phyloP scores from a whole-genome alignment of 2,113 vertebrate genomes.

The Megalops atlanticus region DNA sequence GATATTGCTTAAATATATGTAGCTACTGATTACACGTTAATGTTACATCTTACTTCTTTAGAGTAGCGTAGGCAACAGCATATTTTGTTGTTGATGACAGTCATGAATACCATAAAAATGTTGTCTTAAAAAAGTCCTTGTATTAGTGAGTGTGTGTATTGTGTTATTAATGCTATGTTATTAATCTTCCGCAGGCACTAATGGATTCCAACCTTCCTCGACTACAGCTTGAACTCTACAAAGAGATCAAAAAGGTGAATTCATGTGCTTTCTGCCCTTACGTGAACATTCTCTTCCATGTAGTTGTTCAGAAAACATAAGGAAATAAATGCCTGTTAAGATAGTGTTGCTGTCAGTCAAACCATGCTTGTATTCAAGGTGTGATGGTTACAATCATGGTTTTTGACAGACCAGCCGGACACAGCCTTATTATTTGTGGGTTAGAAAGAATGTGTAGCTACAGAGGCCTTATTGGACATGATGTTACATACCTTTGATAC shows the following conservation, averaged over 20 bases:
- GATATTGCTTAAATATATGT: too few species aligned
- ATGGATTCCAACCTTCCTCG: slow-evolving; percentile 96
- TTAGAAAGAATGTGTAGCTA: neutral
- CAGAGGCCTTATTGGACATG: neutral
- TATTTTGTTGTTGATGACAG: too few species aligned
- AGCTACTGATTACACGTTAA: too few species aligned
- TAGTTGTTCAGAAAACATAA: neutral
- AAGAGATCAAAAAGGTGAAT: slow-evolving; percentile 97
- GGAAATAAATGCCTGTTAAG: too few species aligned
- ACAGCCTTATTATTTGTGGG: neutral
- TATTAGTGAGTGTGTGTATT: neutral
- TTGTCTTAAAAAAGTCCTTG: too few species aligned
- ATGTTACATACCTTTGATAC: neutral
- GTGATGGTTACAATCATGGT: neutral
- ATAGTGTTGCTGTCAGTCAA: neutral
- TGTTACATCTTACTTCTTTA: too few species aligned
- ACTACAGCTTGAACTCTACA: slow-evolving; percentile 94
- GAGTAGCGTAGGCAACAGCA: too few species aligned
- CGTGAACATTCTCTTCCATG: neutral
- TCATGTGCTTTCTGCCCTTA: neutral
- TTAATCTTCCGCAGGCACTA: slow-evolving; percentile 77
- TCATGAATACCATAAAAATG: too few species aligned
- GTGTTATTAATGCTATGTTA: neutral
- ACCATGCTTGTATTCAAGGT: neutral
- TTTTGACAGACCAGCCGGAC: neutral